These are phyloP conservation scores for Falco cherrug DNA, from an alignment of 2,797 vertebrate genomes.

Conservation along the genomic window DNA sequence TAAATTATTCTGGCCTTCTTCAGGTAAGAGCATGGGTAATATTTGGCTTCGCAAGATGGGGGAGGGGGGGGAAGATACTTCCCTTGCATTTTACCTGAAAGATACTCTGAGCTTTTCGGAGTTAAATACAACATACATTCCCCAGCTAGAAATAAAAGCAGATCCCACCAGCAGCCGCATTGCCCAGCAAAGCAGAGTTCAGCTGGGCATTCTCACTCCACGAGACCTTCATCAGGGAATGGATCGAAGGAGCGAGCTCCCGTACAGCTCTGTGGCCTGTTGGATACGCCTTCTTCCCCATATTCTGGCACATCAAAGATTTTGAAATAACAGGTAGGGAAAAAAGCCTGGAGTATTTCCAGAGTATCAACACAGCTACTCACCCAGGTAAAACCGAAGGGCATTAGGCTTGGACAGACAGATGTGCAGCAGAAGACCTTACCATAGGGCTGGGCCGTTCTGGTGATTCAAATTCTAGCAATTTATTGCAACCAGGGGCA, in stretches of 20 bases:
- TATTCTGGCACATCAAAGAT: neutral
- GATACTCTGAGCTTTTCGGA: neutral
- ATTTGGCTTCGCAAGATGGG: neutral
- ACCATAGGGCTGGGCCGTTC: neutral
- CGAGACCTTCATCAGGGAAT: neutral
- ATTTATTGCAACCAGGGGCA: neutral
- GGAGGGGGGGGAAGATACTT: neutral
- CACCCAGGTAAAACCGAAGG: neutral
- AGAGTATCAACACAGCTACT: neutral
- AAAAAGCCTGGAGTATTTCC: neutral
- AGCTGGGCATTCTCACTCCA: neutral
- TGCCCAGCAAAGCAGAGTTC: neutral
- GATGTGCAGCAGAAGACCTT: neutral
- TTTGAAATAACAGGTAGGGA: neutral
- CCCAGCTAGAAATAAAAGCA: neutral
- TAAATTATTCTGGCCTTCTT: neutral
- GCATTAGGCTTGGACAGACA: neutral
- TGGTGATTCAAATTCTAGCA: neutral
- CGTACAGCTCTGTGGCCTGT: fast-evolving
- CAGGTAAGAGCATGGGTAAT: neutral
- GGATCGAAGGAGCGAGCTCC: neutral
- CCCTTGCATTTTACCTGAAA: neutral
- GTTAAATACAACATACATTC: neutral
- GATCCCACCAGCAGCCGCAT: too few species aligned
- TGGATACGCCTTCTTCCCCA: neutral